phyloP scores from a whole-genome alignment of 2,797 vertebrate genomes.

The Phoeniculus purpureus region DNA sequence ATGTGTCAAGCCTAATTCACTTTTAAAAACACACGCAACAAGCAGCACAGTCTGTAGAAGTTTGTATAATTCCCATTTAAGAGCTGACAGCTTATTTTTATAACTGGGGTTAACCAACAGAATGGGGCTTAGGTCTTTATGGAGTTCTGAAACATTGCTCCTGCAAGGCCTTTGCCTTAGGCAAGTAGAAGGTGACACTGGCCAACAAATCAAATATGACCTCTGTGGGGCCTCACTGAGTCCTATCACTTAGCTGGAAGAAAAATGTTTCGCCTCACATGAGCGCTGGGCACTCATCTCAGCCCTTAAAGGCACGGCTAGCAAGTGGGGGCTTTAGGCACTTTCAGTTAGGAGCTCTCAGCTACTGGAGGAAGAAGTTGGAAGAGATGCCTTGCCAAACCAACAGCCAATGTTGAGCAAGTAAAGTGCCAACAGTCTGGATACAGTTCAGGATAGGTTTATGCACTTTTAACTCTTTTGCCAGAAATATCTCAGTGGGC shows the following conservation, averaged over 20 bases:
- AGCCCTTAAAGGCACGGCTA: background rate
- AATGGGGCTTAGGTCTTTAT: rapidly evolving
- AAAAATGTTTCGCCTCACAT: rapidly evolving
- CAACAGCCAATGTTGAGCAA: background rate
- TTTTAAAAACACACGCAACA: background rate
- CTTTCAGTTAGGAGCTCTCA: background rate
- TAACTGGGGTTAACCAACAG: background rate
- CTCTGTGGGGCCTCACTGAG: rapidly evolving
- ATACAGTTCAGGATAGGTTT: background rate
- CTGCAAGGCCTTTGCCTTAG: background rate
- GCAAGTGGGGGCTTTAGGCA: background rate
- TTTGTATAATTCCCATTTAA: background rate
- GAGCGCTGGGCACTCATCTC: background rate
- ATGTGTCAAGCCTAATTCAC: background rate
- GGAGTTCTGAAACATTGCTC: background rate
- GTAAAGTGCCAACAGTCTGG: background rate
- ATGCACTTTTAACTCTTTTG: background rate
- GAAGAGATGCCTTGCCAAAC: background rate
- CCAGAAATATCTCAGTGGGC: background rate
- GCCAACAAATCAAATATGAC: rapidly evolving
- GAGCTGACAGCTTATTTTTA: background rate
- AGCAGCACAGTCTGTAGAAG: background rate
- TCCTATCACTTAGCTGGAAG: background rate
- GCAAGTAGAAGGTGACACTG: background rate
- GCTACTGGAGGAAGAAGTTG: background rate